Base-by-base conservation (phyloP, 2,888 invertebrate genomes). In the Alloscopus bannaensis region DNA sequence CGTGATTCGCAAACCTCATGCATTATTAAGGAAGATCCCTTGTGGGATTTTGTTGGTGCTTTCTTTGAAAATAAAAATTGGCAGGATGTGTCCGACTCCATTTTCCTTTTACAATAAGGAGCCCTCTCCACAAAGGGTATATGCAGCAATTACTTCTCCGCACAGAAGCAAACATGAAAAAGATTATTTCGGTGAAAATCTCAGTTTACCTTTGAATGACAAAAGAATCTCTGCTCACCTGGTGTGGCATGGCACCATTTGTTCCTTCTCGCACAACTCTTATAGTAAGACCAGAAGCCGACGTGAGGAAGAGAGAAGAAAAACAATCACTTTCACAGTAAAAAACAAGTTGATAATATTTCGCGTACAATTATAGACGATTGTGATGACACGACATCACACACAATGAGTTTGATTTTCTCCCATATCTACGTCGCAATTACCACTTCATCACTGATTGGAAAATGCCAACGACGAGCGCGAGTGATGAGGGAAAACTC, bases 201-300 rank as follows among this genome's bases (percentile, higher is more conserved):
- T 40, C 40, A 60, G 60, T 16, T n/a, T 22, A 40, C 36, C 60
- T n/a, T n/a, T n/a, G n/a, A 60, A 60, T 40, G 31, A 6, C 52
- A 24, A 45, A 18, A 28, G 26, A 40, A 1, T 20, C 36, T 31
- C 24, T n/a, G n/a, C 24, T 13, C 36, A 22, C 70, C n/a, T 71
- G 70, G 70, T 50, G 60, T 40, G 40, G 50, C 45, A 31, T 47
- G 60, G 70, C 26, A 71, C 70, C 18, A 62, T 16, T 18, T 60
- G 1, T 20, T 60, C 29, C 3, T 20, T n/a, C 3, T 3, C 24
- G 55, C 24, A 11, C 3, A 24, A 13, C 8, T 22, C 4, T 2
- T 31, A 18, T 20, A 22, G 16, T 3, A 40, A 60, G 42, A 60
- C 42, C 60, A 60, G 40, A 57, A 31, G 8, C 24, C n/a, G 1